Evolutionary conservation across 2,888 invertebrate species (phyloP), one percentile per base, ranked within the genome.

Genomic region (Cheilosia urbana): DNA sequence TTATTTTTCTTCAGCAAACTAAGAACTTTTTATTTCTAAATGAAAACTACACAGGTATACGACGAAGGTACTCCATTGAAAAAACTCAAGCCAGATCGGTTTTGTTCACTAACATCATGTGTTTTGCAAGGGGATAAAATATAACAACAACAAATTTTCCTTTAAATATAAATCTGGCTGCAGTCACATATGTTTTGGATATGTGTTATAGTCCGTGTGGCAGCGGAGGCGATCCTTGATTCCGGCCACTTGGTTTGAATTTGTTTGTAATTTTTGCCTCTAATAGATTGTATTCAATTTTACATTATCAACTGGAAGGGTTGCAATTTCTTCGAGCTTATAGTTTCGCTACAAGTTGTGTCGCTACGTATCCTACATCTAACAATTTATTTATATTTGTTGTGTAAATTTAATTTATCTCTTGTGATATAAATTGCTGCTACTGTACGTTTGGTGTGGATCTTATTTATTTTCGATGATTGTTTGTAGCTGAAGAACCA

Each of bases 401-500:
- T 42, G 55, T 79, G 57, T 78, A 73, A 79, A 73, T 53, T 51
- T 80, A 19, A 27, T 53, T 66, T 77, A 69, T 49, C 49, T 72
- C 13, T 72, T 78, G 71, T 55, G 47, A 62, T 62, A 55, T n/a
- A 68, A 42, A 51, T 24, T 47, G 58, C 30, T 57, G 37, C 21
- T 21, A 49, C 66, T 76, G 34, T 9, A 13, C 9, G 24, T 17
- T 58, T 47, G 57, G 15, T 69, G 17, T 79, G 69, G 51, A 60
- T 58, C 27, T 94, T 94, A 97, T 93, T 98, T 97, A 93, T 98
- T 97, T 92, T 98, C 98, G 87, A 98, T 98, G 87, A 98, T 93
- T 89, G 97, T 96, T 93, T 98, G 98, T 88, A 98, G 94, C 93
- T 97, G 96, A 85, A 96, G 93, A 7, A 98, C 97, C 87, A 98